Conservation (phyloP, 2,113 vertebrate species). For the Climacteris rufus region DNA sequence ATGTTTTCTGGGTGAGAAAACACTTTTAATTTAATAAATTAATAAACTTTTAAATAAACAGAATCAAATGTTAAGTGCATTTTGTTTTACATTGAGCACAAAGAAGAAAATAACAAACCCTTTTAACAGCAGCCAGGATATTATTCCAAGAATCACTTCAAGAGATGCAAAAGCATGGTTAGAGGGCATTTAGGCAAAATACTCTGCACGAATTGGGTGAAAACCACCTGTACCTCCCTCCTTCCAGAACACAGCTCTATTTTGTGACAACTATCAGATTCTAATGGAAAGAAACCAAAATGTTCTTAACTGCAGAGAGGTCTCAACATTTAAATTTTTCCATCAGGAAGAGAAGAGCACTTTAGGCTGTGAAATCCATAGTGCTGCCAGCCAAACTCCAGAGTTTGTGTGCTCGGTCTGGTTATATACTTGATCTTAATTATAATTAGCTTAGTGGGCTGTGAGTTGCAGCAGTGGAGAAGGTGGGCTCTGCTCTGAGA, state of each 20-base stretch:
- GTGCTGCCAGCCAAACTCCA: background rate
- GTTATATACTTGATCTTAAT: background rate
- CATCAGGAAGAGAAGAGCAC: background rate
- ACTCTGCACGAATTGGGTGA: background rate
- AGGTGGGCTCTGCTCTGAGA: background rate
- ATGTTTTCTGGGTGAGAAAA: background rate
- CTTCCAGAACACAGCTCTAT: background rate
- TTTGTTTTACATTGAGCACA: background rate
- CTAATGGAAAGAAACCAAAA: background rate
- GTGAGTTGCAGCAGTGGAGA: background rate
- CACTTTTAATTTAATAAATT: background rate
- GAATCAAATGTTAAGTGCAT: background rate
- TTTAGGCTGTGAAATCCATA: background rate
- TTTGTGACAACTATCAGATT: background rate
- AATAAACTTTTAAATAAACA: background rate
- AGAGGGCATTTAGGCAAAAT: background rate
- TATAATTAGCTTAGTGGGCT: background rate
- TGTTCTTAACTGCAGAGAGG: background rate
- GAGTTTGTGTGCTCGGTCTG: background rate
- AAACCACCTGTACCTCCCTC: background rate
- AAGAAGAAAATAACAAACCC: background rate
- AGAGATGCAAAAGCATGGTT: background rate
- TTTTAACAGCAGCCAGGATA: background rate
- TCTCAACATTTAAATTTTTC: background rate
- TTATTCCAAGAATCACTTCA: background rate